Evolutionary conservation across 2,113 vertebrate species (phyloP).

Genomic region (Brachypodius melanocephalos): DNA sequence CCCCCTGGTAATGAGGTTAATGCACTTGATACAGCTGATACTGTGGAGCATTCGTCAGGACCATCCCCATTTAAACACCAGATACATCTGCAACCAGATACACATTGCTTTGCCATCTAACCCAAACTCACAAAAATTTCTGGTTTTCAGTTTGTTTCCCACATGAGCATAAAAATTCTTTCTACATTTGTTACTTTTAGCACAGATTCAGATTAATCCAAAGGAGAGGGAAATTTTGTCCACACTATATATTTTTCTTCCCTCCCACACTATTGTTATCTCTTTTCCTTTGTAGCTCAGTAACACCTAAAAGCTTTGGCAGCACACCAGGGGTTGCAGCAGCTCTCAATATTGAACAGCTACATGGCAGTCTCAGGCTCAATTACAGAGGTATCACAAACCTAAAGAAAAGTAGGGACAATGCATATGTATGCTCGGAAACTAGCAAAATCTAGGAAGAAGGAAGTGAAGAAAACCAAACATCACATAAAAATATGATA

Average conservation of each 20-base stretch:
- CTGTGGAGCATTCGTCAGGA: not conserved
- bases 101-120: not conserved
- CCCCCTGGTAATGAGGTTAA: not conserved
- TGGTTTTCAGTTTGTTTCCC: not conserved
- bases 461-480: not conserved
- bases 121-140: not conserved
- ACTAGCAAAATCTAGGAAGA: not conserved
- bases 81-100: not conserved
- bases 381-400: not conserved
- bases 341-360: not conserved
- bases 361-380: not conserved
- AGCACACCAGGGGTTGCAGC: not conserved
- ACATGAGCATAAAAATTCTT: not conserved
- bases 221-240: not conserved
- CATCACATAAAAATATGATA: not conserved
- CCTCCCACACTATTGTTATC: not conserved
- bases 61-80: not conserved
- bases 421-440: not conserved
- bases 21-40: not conserved
- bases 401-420: not conserved
- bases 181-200: not conserved
- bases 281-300: slow-evolving; percentile 13
- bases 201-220: not conserved
- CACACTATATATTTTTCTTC: not conserved
- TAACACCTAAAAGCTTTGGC: slow-evolving; percentile 33